These are phyloP conservation scores for Oxygymnocypris stewartii DNA, from an alignment of 2,113 vertebrate genomes.

Conservation along the genomic window DNA sequence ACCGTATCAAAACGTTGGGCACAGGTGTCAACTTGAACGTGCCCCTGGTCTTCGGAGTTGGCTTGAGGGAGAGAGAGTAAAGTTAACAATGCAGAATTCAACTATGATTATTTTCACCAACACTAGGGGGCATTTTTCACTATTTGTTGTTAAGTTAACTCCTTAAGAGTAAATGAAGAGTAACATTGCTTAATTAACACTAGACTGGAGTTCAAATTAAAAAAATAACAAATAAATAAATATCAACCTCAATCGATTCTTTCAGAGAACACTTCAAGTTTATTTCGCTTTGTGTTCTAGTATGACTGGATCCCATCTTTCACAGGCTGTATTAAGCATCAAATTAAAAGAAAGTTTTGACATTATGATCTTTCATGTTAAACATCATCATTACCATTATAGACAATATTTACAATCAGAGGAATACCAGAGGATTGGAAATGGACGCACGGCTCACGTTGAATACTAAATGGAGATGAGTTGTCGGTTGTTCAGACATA, in stretches of 20 bases:
- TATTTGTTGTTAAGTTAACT: too few species aligned
- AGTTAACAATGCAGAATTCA: too few species aligned
- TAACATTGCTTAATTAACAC: too few species aligned
- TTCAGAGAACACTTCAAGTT: constrained; percentile 14
- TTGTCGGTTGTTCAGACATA: not conserved
- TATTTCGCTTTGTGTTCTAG: not conserved
- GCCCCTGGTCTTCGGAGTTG: too few species aligned
- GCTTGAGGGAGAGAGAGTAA: too few species aligned
- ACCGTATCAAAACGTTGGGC: too few species aligned
- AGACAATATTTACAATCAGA: not conserved
- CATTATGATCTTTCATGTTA: not conserved
- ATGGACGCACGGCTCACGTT: not conserved
- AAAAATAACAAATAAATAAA: not conserved
- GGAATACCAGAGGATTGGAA: not conserved
- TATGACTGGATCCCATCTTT: not conserved
- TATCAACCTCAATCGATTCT: not conserved
- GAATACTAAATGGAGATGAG: not conserved
- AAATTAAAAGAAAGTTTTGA: not conserved
- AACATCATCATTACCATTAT: not conserved
- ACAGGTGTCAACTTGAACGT: too few species aligned
- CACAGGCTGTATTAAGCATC: not conserved
- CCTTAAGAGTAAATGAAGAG: too few species aligned
- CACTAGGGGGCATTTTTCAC: too few species aligned
- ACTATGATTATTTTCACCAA: too few species aligned
- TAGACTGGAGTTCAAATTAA: not conserved